phyloP scores from a whole-genome alignment of 2,113 vertebrate species.

The Phyllostomus hastatus region DNA sequence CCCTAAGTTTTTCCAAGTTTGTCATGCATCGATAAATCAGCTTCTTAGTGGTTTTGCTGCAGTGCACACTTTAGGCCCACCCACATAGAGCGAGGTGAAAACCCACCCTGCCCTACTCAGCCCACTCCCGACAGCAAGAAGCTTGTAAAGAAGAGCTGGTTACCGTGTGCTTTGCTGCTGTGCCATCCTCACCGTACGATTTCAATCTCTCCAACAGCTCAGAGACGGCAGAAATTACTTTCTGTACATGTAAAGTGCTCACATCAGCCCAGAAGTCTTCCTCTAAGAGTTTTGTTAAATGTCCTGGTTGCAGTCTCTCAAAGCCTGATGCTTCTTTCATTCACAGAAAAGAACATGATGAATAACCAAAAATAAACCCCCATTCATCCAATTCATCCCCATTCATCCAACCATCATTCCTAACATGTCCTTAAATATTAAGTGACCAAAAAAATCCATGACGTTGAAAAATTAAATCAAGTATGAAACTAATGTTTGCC shows the following conservation, averaged over 20 bases:
- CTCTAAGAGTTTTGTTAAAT: slow-evolving; percentile 89
- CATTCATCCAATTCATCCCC: not conserved
- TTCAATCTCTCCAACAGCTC: slow-evolving; percentile 86
- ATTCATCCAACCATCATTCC: not conserved
- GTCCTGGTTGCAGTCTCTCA: slow-evolving; percentile 87
- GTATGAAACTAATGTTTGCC: not conserved
- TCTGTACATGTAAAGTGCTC: slow-evolving; percentile 84
- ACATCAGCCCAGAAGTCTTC: slow-evolving; percentile 88
- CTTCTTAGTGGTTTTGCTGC: not conserved
- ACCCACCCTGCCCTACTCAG: not conserved
- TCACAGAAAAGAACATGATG: slow-evolving; percentile 10
- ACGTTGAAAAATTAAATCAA: slow-evolving; percentile 5
- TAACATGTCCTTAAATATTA: not conserved
- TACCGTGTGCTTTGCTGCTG: slow-evolving; percentile 86
- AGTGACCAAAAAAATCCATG: not conserved
- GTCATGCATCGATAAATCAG: not conserved
- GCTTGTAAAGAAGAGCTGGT: not conserved
- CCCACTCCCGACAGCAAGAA: not conserved
- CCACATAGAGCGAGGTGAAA: not conserved
- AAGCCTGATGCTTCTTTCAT: slow-evolving; percentile 74
- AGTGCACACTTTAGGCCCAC: not conserved
- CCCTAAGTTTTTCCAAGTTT: not conserved
- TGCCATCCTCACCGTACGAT: slow-evolving; percentile 84
- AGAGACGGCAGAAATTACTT: slow-evolving; percentile 79
- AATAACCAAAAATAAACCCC: not conserved